phyloP scores from a whole-genome alignment of 2,113 vertebrate genomes.

The Athene noctua region DNA sequence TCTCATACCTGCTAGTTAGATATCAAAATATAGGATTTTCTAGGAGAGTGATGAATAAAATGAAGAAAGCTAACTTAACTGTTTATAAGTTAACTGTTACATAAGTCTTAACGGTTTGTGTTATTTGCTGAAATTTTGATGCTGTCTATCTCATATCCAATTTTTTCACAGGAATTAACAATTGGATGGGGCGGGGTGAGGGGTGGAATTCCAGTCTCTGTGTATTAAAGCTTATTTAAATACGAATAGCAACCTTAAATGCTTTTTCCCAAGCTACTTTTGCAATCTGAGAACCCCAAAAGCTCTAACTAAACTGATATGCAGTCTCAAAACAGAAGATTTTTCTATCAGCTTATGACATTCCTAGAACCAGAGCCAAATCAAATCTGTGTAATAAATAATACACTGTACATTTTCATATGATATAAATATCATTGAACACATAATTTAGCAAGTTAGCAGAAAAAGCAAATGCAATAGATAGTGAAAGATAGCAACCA shows the following conservation, averaged over 20 bases:
- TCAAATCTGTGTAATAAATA: background rate
- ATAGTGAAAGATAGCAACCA: background rate
- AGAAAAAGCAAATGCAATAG: background rate
- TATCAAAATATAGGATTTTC: background rate
- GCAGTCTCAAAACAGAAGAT: background rate
- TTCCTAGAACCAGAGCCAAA: conserved; percentile 6
- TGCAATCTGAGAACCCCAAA: background rate
- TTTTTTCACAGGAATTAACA: background rate
- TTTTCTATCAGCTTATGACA: conserved; percentile 12
- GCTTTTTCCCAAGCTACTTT: background rate
- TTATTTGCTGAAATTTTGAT: conserved; percentile 11
- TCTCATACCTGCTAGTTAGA: background rate
- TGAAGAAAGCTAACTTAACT: background rate
- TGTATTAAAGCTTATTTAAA: conserved; percentile 42
- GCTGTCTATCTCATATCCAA: background rate
- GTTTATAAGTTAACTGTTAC: background rate
- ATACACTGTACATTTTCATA: background rate
- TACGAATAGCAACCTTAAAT: conserved; percentile 36
- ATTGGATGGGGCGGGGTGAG: background rate
- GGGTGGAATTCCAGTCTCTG: background rate
- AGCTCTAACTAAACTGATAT: background rate
- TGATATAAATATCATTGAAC: conserved; percentile 13
- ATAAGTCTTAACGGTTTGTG: background rate
- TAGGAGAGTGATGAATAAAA: background rate
- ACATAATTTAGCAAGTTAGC: background rate